Evolutionary conservation across 2,113 vertebrate species (phyloP).

Genomic region (Theropithecus gelada): DNA sequence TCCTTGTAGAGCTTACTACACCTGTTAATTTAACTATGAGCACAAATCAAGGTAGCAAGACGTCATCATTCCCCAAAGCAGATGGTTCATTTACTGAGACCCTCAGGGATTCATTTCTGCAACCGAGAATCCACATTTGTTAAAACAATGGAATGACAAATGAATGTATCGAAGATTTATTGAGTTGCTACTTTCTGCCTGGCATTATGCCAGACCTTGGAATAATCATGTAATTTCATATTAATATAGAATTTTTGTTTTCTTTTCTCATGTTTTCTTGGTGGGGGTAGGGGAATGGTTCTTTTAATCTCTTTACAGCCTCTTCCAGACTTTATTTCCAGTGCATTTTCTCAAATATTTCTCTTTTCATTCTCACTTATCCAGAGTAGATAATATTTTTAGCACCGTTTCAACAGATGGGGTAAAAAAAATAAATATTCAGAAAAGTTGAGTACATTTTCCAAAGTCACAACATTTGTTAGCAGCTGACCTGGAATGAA

Average conservation of each 20-base stretch:
- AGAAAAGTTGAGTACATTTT: conserved; percentile 29
- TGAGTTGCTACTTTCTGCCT: background rate
- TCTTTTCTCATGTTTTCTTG: background rate
- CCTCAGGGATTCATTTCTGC: background rate
- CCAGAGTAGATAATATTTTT: conserved; percentile 55
- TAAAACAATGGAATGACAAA: background rate
- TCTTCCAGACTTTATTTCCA: conserved; percentile 53
- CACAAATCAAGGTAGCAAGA: background rate
- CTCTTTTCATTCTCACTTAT: conserved; percentile 37
- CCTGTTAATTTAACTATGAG: background rate
- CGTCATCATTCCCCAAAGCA: background rate
- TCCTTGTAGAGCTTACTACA: background rate
- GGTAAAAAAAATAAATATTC: conserved; percentile 12
- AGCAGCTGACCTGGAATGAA: background rate
- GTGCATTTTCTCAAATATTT: conserved; percentile 34
- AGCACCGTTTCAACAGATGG: conserved; percentile 36
- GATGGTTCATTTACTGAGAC: background rate
- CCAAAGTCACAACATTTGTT: conserved; percentile 13
- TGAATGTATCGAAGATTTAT: background rate
- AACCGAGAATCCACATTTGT: background rate
- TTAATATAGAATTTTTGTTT: background rate
- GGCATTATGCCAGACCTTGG: background rate
- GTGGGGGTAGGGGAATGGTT: background rate
- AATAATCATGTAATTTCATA: background rate
- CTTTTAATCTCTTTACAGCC: background rate